Conservation (phyloP, 2,113 vertebrate species). For the Nesospiza acunhae region DNA sequence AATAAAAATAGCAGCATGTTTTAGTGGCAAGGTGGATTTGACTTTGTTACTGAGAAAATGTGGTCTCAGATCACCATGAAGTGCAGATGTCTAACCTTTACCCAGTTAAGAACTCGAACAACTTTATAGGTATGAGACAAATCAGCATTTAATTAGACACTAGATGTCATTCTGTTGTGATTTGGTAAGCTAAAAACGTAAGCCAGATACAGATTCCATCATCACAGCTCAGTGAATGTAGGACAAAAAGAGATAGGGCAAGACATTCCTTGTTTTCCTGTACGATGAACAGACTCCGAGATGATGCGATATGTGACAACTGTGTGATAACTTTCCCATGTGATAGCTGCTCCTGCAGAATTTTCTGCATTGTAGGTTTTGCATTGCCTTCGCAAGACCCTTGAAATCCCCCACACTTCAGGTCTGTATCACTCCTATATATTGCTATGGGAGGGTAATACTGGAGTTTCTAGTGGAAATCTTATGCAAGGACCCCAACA, state of each 20-base stretch:
- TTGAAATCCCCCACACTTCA: neutral
- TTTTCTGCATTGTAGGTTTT: neutral
- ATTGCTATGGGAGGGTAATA: neutral
- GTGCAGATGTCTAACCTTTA: neutral
- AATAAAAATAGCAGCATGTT: neutral
- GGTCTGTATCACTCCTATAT: neutral
- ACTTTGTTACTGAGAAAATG: neutral
- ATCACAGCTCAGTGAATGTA: neutral
- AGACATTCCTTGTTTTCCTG: neutral
- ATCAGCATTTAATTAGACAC: neutral
- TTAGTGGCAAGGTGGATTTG: neutral
- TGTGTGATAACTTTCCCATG: neutral
- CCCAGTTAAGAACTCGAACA: neutral
- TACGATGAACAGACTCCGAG: neutral
- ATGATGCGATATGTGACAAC: neutral
- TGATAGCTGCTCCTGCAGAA: neutral
- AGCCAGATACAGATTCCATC: neutral
- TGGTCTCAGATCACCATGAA: neutral
- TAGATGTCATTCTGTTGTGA: neutral
- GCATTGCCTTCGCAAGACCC: neutral
- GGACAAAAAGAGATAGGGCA: neutral
- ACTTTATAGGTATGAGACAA: neutral
- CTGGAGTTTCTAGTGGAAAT: neutral
- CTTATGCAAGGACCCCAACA: rapidly evolving
- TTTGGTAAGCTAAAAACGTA: neutral